Evolutionary conservation across 1,140 invertebrate species (phyloP), one percentile per base, ranked within the genome.

Genomic region (Listronotus bonariensis): DNA sequence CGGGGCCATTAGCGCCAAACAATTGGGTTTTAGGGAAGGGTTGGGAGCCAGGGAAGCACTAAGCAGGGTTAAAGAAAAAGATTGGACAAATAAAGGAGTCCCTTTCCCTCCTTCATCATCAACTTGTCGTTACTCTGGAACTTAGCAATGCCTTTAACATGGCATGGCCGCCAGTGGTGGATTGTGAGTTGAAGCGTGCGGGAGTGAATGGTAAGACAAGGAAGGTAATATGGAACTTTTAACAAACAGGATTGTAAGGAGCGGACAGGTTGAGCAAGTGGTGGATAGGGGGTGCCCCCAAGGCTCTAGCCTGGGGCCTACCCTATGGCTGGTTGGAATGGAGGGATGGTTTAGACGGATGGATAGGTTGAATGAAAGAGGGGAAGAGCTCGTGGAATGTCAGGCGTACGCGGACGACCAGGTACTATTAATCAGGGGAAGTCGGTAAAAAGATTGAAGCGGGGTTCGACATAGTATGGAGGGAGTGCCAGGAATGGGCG

Each of bases 231-330:
- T 18, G 14, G n/a, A 54, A 55, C 11, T 69, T 69, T 12, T 67
- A 2, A 9, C 20, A 1, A 31, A 68, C 14, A 55, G 59, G 18
- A 53, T 52, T 12, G 57, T 69, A 15, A 60, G n/a, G 2, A 45
- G 48, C 6, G 58, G 62, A 45, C 41, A 11, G 10, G 45, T 68
- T 12, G 61, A 6, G 20, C 1, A 5, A 26, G 20, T 26, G 20
- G 20, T 26, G 5, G 20, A 26, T 26, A 63, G 51, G 45, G 73
- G 73, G 9, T 73, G 73, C 34, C 70, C 68, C 9, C 68, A 75
- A 52, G 72, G 72, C 0, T 65, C 52, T 6, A 55, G 68, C 12
- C 51, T 73, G 10, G 70, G 70, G 0, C 70, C 72, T 0, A 43
- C 41, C 6, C 48, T 70, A 12, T 73, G 70, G 65, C 41, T 70